Percentiles rank a stretch among this genome's conserved stretches.
Evolutionary conservation across 2,797 vertebrate genomes (phyloP).

Genomic region (Tarsius wallacei): DNA sequence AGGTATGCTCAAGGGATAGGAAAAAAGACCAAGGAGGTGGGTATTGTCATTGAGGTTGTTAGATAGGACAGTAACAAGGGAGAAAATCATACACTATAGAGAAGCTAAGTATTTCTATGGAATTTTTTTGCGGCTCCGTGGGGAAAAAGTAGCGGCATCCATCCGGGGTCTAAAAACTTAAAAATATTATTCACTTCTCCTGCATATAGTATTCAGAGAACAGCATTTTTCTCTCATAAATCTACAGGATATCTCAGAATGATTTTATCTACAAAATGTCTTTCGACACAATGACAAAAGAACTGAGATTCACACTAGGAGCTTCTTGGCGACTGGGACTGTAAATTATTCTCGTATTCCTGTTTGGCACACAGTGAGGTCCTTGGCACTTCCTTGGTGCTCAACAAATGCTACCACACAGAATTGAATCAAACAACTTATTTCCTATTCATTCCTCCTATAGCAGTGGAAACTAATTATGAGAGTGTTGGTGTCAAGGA

Average conservation of each 20-base stretch:
- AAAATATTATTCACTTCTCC: background rate
- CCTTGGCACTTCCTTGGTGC: background rate
- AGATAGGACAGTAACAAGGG: background rate
- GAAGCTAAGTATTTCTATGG: background rate
- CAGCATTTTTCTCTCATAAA: background rate
- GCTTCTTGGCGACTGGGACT: background rate
- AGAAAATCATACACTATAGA: background rate
- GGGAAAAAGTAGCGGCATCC: background rate
- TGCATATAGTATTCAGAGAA: background rate
- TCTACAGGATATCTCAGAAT: background rate
- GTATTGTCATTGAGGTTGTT: background rate
- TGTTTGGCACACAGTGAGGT: background rate
- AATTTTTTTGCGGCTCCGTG: background rate
- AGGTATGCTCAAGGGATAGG: background rate
- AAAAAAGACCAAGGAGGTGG: background rate
- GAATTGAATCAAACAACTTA: background rate
- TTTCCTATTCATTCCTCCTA: background rate
- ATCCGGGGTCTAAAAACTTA: background rate
- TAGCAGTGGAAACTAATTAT: background rate
- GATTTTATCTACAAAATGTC: background rate
- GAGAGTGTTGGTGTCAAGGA: background rate
- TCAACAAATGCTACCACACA: background rate
- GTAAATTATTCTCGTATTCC: conserved; percentile 6
- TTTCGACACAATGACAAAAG: background rate
- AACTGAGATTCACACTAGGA: background rate